Conservation (phyloP, 1,140 invertebrate genomes). For the Papilio polytes region DNA sequence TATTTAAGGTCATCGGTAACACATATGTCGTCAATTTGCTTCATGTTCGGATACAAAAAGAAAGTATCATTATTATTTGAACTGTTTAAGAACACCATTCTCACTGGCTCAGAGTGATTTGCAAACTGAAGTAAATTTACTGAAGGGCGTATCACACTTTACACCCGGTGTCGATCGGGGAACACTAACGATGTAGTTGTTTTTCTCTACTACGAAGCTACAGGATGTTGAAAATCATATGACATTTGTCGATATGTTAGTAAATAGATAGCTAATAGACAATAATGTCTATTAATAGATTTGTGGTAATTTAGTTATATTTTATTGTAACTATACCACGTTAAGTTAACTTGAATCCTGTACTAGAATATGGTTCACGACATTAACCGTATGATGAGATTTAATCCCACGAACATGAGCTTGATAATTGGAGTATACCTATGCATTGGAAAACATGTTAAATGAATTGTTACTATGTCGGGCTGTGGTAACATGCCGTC, state of each 20-base stretch:
- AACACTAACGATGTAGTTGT: constrained; percentile 30
- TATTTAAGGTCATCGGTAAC: constrained; percentile 86
- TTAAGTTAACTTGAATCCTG: no score
- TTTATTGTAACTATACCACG: no score
- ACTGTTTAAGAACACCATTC: constrained; percentile 30
- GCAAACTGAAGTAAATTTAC: neutral
- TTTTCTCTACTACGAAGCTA: neutral
- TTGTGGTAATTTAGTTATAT: no score
- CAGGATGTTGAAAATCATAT: constrained; percentile 19
- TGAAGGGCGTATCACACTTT: constrained; percentile 10
- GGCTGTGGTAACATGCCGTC: no score
- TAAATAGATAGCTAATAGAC: no score
- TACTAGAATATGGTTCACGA: no score
- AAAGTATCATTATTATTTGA: constrained; percentile 16
- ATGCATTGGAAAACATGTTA: no score
- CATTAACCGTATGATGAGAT: no score
- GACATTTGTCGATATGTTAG: neutral
- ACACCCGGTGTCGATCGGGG: constrained; percentile 15
- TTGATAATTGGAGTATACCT: no score
- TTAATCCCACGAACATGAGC: no score
- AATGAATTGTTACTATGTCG: no score
- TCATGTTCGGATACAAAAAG: constrained; percentile 34
- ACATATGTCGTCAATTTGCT: constrained; percentile 52
- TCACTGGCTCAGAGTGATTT: neutral
- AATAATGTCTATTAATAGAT: no score